Base-by-base conservation (phyloP, 2,888 invertebrate species). In the Onchidella celtica region DNA sequence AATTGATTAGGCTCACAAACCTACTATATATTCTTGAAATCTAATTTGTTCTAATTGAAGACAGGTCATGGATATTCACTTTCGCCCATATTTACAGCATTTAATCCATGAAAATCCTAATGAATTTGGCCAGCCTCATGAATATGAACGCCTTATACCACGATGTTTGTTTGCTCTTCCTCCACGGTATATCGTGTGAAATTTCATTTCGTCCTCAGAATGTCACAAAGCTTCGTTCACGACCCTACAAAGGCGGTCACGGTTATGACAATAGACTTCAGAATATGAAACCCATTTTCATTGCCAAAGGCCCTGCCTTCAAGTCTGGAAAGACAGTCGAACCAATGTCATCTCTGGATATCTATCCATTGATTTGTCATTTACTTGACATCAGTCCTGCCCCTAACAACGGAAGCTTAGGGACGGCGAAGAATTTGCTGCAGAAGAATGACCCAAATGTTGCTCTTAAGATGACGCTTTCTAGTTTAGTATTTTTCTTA, bases 341-440 rank as follows among this genome's bases (percentile, higher is more conserved):
- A 3, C 95, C 95, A 0, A 95, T 96, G 85, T 93, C 95, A 78
- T 95, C 94, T 70, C 94, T 96, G 24, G 96, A 96, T 92, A 91
- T 96, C 66, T 96, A 95, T 89, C 95, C 95, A 47, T 91, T 96
- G 29, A 95, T 96, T 88, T 95, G 95, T 87, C 92, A 95, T 84
- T 93, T 96, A 66, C 92, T 96, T 4, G 93, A 95, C 47, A 88
- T 96, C 27, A 87, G 93, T 3, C 94, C 95, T 0, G 92, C 93
- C 0, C 90, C 93, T 21, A 92, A 93, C 83, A 92, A 93, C 73
- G 93, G 93, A 1, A 88, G 86, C 27, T 63, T 88, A 32, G 83
- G 78, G 24, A 83, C 84, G 29, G 83, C 79, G 17, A 40, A 29
- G 21, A 40, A 36, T 27, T 57, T 85, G 32, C n/a, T n/a, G n/a